Conservation (phyloP, 1,140 invertebrate species). For the Bombus cullumanus region DNA sequence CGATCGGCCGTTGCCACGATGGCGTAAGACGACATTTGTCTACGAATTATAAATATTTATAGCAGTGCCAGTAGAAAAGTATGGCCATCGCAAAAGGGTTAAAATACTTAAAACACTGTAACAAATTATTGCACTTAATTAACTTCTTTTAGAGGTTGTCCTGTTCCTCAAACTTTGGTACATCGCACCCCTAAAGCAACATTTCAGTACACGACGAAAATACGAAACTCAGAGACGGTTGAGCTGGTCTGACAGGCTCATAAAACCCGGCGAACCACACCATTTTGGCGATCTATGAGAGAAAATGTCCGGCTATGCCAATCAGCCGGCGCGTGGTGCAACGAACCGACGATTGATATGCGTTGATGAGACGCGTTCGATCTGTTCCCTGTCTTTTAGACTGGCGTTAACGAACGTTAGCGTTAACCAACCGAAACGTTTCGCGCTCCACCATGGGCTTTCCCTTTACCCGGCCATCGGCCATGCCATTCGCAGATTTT, state of each 20-base stretch:
- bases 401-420: constrained; percentile 35
- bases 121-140: no score
- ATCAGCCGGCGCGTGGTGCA: constrained; percentile 19
- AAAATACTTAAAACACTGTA: no score
- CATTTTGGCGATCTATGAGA: constrained; percentile 12
- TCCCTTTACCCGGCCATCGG: constrained; percentile 4
- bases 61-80: no score
- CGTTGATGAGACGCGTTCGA: constrained; percentile 34
- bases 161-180: no score
- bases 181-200: not conserved
- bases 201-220: not conserved
- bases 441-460: not conserved
- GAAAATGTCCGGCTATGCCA: constrained; percentile 15
- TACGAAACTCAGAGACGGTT: not conserved
- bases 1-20: no score
- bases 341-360: constrained; percentile 28
- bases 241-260: not conserved
- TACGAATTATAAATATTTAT: no score
- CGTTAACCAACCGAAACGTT: constrained; percentile 22
- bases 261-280: not conserved
- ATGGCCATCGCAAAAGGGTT: no score
- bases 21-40: no score
- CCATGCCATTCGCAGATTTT: constrained; percentile 21
- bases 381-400: constrained; percentile 20
- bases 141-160: no score